These are phyloP conservation scores for Zele albiditarsus DNA, from an alignment of 2,888 invertebrate genomes.

Conservation along the genomic window DNA sequence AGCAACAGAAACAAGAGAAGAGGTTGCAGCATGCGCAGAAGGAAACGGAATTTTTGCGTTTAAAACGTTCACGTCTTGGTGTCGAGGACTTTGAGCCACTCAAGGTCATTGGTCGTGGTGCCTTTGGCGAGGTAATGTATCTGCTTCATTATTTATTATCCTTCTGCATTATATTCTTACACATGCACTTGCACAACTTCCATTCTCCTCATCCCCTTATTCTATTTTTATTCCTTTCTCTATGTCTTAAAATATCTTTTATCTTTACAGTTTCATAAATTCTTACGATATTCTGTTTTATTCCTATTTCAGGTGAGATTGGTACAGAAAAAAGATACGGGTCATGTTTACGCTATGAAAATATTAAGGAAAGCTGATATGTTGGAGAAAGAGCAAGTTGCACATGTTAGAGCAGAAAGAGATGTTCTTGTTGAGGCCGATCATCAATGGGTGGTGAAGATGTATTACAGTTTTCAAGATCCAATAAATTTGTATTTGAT, in stretches of 20 bases:
- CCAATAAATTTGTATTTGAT: conserved; percentile 98
- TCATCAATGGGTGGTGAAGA: conserved; percentile 99
- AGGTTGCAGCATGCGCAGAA: conserved; percentile 97
- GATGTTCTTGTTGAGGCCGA: conserved; percentile 99
- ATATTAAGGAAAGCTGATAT: conserved; percentile 98
- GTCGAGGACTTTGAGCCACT: conserved; percentile 99
- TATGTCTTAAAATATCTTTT: conserved; percentile 17
- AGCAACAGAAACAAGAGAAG: conserved; percentile 95
- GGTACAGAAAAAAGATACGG: conserved; percentile 99
- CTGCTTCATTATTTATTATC: conserved; percentile 32
- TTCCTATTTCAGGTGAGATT: conserved; percentile 82
- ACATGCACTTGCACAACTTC: conserved; percentile 26
- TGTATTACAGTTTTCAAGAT: conserved; percentile 99
- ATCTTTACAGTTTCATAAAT: conserved; percentile 7
- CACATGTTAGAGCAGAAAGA: conserved; percentile 97
- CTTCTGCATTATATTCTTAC: conserved; percentile 4
- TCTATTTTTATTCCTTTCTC: conserved; percentile 11
- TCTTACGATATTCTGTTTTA: conserved; percentile 19
- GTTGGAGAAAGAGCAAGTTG: conserved; percentile 99
- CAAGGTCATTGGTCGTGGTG: conserved; percentile 95
- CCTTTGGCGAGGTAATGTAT: conserved; percentile 83
- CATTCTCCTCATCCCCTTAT: conserved; percentile 23
- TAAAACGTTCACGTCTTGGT: conserved; percentile 95
- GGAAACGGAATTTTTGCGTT: conserved; percentile 97
- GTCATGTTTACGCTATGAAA: conserved; percentile 99